Base-by-base conservation (phyloP, 2,888 invertebrate genomes). In the Eupithecia tripunctaria region DNA sequence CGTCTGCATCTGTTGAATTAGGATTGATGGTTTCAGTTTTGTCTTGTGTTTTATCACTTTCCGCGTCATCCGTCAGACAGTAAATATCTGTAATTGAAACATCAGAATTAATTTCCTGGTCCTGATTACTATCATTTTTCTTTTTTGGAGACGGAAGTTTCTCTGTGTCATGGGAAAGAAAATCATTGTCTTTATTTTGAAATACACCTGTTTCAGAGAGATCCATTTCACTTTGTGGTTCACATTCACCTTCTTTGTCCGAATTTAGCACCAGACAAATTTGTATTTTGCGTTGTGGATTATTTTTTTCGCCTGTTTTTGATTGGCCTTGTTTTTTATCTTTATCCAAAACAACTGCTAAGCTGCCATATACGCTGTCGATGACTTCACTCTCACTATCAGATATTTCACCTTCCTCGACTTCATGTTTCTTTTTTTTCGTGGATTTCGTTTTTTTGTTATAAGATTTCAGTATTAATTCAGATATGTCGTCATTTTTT, bases 381-480 rank as follows among this genome's bases (percentile, higher is more conserved):
- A 94, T 94, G 6, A 89, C 86, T 82, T 94, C 93, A 82, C 93
- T 94, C 80, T 92, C 94, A 81, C 94, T 93, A 70, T 94, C 94
- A 14, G 94, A 93, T 62, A 94, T 76, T 83, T 94, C 94, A 7
- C 94, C 94, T 82, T 94, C 94, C 82, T 94, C 94, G 21, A 93
- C 83, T 81, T 94, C 94, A 0, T 47, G 62, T 64, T 43, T 72
- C 10, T 47, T 70, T 71, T 82, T 84, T 51, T 81, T 82, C 67
- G 80, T 83, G 18, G 74, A 43, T 2, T 77, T 74, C 32, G 79
- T 80, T 27, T 81, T 84, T 51, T 84, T 89, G 43, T 87, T 86
- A 76, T 91, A 92, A n/a, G 94, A 92, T 79, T 91, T 91, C 43
- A 94, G 81, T 80, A 94, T 90, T 67, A 93, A 86, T 78, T 94